Evolutionary conservation across 2,888 invertebrate species (phyloP), one percentile per base, ranked within the genome.

Genomic region (Acleris laterana): DNA sequence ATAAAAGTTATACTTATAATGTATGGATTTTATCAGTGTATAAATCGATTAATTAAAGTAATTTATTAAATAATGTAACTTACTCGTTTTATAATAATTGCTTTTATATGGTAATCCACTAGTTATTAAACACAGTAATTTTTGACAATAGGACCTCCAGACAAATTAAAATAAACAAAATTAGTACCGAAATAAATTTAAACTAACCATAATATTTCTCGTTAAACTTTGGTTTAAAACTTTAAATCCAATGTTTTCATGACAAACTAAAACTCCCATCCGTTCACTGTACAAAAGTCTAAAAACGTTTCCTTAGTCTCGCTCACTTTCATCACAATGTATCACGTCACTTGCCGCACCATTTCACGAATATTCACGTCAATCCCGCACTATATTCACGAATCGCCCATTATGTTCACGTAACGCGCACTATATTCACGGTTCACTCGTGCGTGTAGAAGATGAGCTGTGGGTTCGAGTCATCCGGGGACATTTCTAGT

Each of bases 391-490:
- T 16, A n/a, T n/a, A n/a, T 5, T 44, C 44, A 44, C 44, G 16
- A 44, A 44, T n/a, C 44, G 5, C 44, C 2, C 6, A 6, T 25
- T 16, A 44, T 3, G 3, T 44, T 16, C 32, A 44, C 44, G n/a
- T n/a, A n/a, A 5, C 44, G 1, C 44, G 11, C 46, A 46, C 1
- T n/a, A 46, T 17, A 5, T n/a, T 46, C 46, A 46, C 58, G 19
- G 63, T 72, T 90, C 85, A 91, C 75, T 93, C 92, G 69, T 97
- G 97, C 68, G 97, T 96, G 90, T 97, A 98, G 80, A 98, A 97
- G 81, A 98, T 96, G 78, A 97, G 96, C 76, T 96, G 96, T 72
- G 96, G 96, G 85, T 95, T 95, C 62, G 96, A 96, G 70, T 94
- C 94, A 64, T 93, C 93, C 0, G 88, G 91, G 0, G 91, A 90